Base-by-base conservation (phyloP, 2,113 vertebrate species). In the Collichthys lucidus region DNA sequence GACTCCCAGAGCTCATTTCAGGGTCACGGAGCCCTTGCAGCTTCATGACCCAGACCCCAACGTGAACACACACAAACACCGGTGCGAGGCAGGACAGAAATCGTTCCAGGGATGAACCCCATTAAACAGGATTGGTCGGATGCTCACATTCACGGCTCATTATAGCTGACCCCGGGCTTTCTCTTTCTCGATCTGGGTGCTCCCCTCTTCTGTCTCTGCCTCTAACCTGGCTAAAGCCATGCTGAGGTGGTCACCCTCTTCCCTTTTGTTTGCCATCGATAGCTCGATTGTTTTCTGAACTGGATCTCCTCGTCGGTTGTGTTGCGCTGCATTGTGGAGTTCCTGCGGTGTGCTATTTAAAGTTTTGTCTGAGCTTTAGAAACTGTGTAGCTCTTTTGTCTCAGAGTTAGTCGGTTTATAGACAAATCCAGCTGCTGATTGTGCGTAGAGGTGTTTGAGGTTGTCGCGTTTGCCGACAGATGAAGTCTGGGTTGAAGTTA, bases 111-210 rank as follows among this genome's bases (percentile, higher is more conserved):
- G 94, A 95, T 95, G 96, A 96, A 96, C 94, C 95, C 97, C 96
- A 97, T 98, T 97, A 98, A 97, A 97, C 94, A 94, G 94, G 97
- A 97, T 96, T 96, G 96, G 96, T 95, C 94, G 94, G 96, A 89
- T 89, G 95, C 95, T 96, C 95, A 94, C 94, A 96, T 96, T 96
- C 92, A 93, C 85, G 87, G 88, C 92, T 96, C 95, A 96, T 96
- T 97, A 95, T 94, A 90, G 91, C 93, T 85, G 78, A 96, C 95
- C 97, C 95, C 95, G 79, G 82, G 67, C 87, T 93, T 93, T 93
- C 85, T 92, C 85, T 80, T 67, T 67, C 83, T 79, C 83, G 63
- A 73, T 94, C 92, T 93, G 91, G 86, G 78, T 56, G 91, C 92
- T 95, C 90, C 94, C 93, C 83, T 74, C 1, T 81, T 88, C 67